phyloP scores from a whole-genome alignment of 2,888 invertebrate genomes.

The Caenorhabditis auriculariae region DNA sequence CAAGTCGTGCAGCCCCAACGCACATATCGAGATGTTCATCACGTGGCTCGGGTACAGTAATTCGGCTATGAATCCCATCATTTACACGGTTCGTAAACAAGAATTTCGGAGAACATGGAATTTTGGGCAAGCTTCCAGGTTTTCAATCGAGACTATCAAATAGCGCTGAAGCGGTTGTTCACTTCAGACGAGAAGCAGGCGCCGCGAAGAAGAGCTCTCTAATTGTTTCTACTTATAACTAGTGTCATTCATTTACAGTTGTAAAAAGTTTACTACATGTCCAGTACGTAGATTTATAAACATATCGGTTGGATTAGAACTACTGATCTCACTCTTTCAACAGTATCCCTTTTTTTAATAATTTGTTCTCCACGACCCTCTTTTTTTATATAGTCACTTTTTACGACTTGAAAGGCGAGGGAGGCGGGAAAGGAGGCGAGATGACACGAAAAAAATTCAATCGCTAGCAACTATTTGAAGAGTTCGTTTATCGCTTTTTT shows the following conservation, averaged over 20 bases:
- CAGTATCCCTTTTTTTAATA: too few relatives aligned
- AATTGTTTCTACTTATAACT: neutral
- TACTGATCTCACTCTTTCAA: constrained; percentile 1
- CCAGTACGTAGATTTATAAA: neutral
- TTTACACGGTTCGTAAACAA: constrained; percentile 54
- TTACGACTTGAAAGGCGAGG: too few relatives aligned
- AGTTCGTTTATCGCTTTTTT: too few relatives aligned
- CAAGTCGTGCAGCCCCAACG: constrained; percentile 51
- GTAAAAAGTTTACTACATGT: neutral
- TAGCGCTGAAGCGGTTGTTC: constrained; percentile 61
- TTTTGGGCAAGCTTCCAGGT: constrained; percentile 51
- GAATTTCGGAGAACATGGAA: neutral
- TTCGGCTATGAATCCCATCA: constrained; percentile 64
- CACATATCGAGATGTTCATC: constrained; percentile 63
- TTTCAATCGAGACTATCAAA: constrained; percentile 63
- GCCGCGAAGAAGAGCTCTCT: constrained; percentile 1
- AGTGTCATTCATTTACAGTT: neutral
- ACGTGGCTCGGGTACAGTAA: constrained; percentile 63
- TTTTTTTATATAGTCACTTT: too few relatives aligned
- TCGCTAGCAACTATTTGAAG: too few relatives aligned
- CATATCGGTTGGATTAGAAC: neutral
- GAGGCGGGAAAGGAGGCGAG: too few relatives aligned
- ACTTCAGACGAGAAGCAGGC: constrained; percentile 29
- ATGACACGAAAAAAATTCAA: too few relatives aligned
- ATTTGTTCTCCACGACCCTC: too few relatives aligned